Conservation (phyloP, 1,140 invertebrate species). For the Babylonia areolata region DNA sequence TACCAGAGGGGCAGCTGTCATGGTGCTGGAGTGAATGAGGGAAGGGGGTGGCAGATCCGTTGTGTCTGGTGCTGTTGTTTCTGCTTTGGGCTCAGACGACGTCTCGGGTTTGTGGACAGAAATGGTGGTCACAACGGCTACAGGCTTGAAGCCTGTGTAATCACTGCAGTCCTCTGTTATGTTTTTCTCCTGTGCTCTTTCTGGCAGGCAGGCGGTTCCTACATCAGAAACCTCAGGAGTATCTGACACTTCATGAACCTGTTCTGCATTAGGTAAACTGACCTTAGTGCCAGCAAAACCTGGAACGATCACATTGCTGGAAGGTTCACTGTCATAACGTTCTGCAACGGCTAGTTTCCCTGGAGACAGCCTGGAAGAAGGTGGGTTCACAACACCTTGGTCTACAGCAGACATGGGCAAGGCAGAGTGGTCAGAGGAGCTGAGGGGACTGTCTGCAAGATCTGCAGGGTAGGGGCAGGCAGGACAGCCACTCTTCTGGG, state of each 20-base stretch:
- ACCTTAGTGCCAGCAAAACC: neutral
- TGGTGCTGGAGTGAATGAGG: neutral
- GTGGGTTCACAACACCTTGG: neutral
- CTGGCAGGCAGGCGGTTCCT: neutral
- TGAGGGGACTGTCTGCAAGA: no score
- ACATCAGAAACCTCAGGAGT: neutral
- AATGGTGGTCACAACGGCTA: constrained; percentile 10
- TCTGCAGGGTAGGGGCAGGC: neutral
- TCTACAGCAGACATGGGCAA: neutral
- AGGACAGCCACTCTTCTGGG: neutral
- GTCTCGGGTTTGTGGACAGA: neutral
- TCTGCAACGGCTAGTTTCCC: neutral
- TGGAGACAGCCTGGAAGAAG: neutral
- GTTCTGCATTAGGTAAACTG: no score
- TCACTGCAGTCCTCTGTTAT: neutral
- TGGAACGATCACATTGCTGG: neutral
- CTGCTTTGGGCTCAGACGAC: neutral
- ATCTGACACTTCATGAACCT: neutral
- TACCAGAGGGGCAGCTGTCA: neutral
- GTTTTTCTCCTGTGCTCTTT: neutral
- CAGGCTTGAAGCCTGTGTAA: constrained; percentile 17
- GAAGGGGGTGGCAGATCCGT: neutral
- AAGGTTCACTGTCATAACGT: no score
- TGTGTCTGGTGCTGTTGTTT: neutral
- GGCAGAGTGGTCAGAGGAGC: neutral